Base-by-base conservation (phyloP, 2,113 vertebrate species). In the Excalfactoria chinensis region DNA sequence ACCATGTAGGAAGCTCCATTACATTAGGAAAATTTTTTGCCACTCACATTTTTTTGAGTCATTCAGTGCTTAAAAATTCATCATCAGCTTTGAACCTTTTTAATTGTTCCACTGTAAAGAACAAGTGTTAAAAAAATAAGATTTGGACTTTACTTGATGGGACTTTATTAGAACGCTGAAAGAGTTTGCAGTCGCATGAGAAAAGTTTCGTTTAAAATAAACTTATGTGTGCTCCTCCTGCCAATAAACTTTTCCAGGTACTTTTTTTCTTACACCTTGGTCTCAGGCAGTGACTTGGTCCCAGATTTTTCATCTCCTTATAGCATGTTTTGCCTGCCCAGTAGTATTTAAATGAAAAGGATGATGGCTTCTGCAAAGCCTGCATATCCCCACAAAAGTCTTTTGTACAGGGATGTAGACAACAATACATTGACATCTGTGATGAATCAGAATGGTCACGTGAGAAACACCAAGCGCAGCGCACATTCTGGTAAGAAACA, bases 391-490 rank as follows among this genome's bases (percentile, higher is more conserved):
- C 59, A 66, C 49, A 35, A 19, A 78, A 75, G 62, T 48, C 48
- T 71, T 71, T 78, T 89, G 40, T 68, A 48, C 51, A 90, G 66
- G 66, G 58, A 82, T 81, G 37, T 49, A 64, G 70, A 86, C 84
- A 88, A 77, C 35, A 84, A 84, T 44, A 69, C 41, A 78, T 86
- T 37, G 80, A 82, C 80, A 88, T 84, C 70, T 94, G 90, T 81
- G 86, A 86, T 90, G 76, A 88, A 90, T 84, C 83, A 62, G 56
- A 49, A 58, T 62, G 76, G 53, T 81, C 80, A n/a, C 46, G 66
- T 86, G 63, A 95, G 88, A 96, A 93, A 88, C 37, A 73, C 48
- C 53, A 77, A 74, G 70, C 77, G 69, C 76, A 84, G 80, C 44
- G 58, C 67, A 84, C 62, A 66, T 92, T 86, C 58, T 81, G 74